Base-by-base conservation (phyloP, 2,113 vertebrate genomes). In the Chauna torquata region DNA sequence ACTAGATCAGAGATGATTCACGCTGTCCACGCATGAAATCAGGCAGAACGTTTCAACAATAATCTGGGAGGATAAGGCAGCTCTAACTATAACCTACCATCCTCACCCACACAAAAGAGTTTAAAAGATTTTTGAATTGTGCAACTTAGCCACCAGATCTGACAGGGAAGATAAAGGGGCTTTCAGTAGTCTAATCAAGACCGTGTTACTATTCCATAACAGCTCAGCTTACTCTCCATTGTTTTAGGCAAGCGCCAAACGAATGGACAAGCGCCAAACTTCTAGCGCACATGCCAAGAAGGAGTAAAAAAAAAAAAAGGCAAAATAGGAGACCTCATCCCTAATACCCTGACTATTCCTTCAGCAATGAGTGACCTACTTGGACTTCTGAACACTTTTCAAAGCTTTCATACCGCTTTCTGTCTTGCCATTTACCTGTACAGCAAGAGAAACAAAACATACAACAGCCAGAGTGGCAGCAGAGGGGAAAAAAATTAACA, bases 291-390 rank as follows among this genome's bases (percentile, higher is more conserved):
- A 0, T 38, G 90, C 94, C 90, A 96, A 91, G 88, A 91, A 79
- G 88, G 62, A 92, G 76, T 42, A 66, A 86, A 49, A 78, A 86
- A 89, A 57, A 32, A 59, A 59, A 59, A 22, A 88, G 85, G 70
- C 93, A 93, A 94, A 94, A 95, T 32, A 78, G 76, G 62, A 83
- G 82, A 94, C 61, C 68, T 95, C 82, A 86, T 83, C 82, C 85
- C 79, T 94, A 90, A n/a, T 71, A 72, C 49, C 65, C 70, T 14
- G 32, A 15, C 40, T 58, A 34, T 15, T 47, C 23, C 74, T 80
- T 50, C 75, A 90, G 90, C 79, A 88, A 9, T 4, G 55, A 95
- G 16, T 92, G 82, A 95, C 85, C 93, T 90, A 95, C 92, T 96
- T 92, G 92, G 92, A 90, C 40, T 92, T 58, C 81, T 61, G 68